Evolutionary conservation across 2,113 vertebrate genomes (phyloP).

Genomic region (Neotragus pygmaeus): DNA sequence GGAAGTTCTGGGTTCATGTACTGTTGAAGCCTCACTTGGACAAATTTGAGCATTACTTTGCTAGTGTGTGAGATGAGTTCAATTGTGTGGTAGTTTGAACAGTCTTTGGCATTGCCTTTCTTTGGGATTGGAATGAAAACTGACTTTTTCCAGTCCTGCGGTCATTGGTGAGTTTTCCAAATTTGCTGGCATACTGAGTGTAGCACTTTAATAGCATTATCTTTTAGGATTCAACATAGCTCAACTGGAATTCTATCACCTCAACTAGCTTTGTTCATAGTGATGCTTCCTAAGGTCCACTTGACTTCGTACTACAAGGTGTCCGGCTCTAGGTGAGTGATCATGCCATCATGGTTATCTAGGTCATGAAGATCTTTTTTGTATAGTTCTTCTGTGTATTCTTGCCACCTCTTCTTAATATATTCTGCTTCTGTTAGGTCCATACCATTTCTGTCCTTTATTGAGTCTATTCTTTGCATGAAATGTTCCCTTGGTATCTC

Average conservation of each 20-base stretch:
- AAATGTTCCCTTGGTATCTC: not conserved
- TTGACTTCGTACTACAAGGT: not conserved
- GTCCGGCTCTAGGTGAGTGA: not conserved
- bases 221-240: not conserved
- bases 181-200: not conserved
- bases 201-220: not conserved
- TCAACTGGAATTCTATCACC: not conserved
- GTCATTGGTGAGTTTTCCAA: not conserved
- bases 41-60: not conserved
- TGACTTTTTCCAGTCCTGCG: not conserved
- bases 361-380: not conserved
- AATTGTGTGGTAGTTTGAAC: not conserved
- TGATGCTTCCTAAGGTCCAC: not conserved
- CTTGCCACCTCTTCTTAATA: not conserved
- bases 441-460: not conserved
- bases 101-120: not conserved
- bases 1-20: not conserved
- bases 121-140: not conserved
- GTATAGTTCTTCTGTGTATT: not conserved
- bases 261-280: not conserved
- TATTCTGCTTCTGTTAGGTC: not conserved
- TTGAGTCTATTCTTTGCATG: not conserved
- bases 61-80: not conserved
- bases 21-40: not conserved
- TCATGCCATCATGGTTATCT: not conserved